These are phyloP conservation scores for Ceratosolen fusciceps DNA, from an alignment of 1,140 invertebrate species.

Conservation along the genomic window DNA sequence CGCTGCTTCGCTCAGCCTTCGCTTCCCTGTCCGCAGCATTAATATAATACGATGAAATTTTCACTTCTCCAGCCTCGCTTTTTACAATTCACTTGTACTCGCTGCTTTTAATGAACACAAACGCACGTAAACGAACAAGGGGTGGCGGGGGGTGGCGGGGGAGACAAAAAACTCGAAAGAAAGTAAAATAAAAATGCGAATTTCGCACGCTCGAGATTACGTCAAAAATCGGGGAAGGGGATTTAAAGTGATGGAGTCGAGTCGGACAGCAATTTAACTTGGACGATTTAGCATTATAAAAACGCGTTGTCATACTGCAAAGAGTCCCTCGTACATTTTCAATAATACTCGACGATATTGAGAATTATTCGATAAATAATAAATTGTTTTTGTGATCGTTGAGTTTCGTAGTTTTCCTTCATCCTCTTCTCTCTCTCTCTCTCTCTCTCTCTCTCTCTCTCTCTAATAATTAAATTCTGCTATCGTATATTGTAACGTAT, in stretches of 20 bases:
- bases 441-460: too few species aligned
- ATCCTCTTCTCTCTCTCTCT: too few species aligned
- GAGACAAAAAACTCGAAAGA: background rate
- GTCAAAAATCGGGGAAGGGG: background rate
- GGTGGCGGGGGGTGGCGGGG: too few species aligned
- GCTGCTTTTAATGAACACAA: conserved; percentile 15
- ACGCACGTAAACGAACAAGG: background rate
- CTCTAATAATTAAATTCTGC: background rate
- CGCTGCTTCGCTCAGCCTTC: background rate
- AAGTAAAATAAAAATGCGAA: background rate
- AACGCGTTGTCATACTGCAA: conserved; percentile 31
- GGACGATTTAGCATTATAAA: conserved; percentile 37
- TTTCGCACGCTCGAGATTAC: background rate
- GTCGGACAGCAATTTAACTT: conserved; percentile 40
- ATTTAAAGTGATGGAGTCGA: conserved; percentile 43
- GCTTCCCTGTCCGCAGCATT: background rate
- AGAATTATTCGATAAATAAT: conserved; percentile 39
- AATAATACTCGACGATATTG: conserved; percentile 36
- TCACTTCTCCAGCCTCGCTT: background rate
- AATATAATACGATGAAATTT: conserved; percentile 26
- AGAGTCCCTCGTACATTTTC: conserved; percentile 5
- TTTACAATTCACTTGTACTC: background rate
- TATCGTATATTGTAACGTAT: background rate
- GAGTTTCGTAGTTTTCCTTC: background rate
- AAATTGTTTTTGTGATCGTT: background rate